Percentiles rank a stretch among this genome's conserved stretches.
phyloP scores from a whole-genome alignment of 2,888 invertebrate species.

The Entomobrya proxima region DNA sequence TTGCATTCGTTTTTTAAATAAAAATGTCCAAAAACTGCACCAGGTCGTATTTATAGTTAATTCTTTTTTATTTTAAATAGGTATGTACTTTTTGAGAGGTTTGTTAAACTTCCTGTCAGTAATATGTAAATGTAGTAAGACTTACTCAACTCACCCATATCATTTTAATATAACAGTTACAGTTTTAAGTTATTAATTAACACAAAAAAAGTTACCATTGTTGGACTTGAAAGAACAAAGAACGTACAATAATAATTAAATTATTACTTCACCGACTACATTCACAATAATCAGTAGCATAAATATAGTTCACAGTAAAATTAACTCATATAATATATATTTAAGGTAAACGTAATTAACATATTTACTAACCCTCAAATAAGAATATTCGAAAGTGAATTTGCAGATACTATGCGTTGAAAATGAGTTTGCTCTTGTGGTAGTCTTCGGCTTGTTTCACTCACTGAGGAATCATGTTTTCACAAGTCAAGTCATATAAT shows the following conservation, averaged over 20 bases:
- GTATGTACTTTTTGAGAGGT: slow-evolving; percentile 31
- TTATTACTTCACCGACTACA: slow-evolving; percentile 46
- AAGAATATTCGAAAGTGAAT: slow-evolving; percentile 18
- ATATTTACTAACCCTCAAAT: slow-evolving; percentile 34
- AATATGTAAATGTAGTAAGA: slow-evolving; percentile 32
- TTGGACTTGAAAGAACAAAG: slow-evolving; percentile 43
- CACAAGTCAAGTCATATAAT: slow-evolving; percentile 54
- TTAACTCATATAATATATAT: background rate
- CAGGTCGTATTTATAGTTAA: slow-evolving; percentile 41
- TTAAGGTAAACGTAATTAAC: slow-evolving; percentile 13
- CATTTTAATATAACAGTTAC: background rate
- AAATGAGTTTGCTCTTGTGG: slow-evolving; percentile 51
- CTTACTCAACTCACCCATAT: slow-evolving; percentile 5
- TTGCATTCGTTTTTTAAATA: slow-evolving; percentile 63
- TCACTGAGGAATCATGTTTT: slow-evolving; percentile 45
- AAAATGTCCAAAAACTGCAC: slow-evolving; percentile 63
- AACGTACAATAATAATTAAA: slow-evolving; percentile 8
- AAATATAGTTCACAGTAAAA: slow-evolving; percentile 10
- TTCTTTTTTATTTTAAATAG: slow-evolving; percentile 28
- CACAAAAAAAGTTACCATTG: slow-evolving; percentile 37
- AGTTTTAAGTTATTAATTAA: background rate
- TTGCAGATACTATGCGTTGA: slow-evolving; percentile 42
- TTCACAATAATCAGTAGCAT: slow-evolving; percentile 3
- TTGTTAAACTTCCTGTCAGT: slow-evolving; percentile 26
- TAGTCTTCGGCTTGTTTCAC: slow-evolving; percentile 38